Percentiles rank a stretch among this genome's conserved stretches.
Evolutionary conservation across 2,888 invertebrate species (phyloP).

Genomic region (Tetragnatha montana): DNA sequence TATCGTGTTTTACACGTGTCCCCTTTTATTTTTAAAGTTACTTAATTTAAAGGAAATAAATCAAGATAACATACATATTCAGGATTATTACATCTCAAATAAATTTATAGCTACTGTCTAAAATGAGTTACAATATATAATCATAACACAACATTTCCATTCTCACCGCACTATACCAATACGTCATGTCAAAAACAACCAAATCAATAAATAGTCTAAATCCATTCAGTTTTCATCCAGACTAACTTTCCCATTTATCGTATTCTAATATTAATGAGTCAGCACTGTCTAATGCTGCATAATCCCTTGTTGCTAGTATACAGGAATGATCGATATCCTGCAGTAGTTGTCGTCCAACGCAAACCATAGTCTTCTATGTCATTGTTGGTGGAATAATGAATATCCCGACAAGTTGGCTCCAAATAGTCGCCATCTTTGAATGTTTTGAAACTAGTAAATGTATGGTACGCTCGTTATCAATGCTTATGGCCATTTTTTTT

Average conservation of each 20-base stretch:
- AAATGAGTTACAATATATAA: too few relatives aligned
- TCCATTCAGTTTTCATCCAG: not conserved
- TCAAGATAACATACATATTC: too few relatives aligned
- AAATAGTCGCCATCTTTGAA: not conserved
- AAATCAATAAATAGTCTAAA: not conserved
- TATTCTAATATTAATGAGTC: not conserved
- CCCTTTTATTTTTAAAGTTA: too few relatives aligned
- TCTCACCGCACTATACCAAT: too few relatives aligned
- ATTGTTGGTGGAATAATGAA: not conserved
- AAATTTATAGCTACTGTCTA: too few relatives aligned
- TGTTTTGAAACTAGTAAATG: not conserved
- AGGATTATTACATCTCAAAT: too few relatives aligned
- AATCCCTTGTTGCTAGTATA: not conserved
- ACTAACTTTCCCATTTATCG: not conserved
- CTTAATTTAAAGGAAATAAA: too few relatives aligned
- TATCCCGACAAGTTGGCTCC: not conserved
- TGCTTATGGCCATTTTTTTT: not conserved
- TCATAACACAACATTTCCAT: too few relatives aligned
- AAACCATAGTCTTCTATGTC: not conserved
- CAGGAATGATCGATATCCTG: constrained; percentile 18
- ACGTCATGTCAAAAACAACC: not conserved
- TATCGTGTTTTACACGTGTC: too few relatives aligned
- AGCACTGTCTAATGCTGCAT: not conserved
- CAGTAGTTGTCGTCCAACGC: constrained; percentile 5
- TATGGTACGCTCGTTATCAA: not conserved